phyloP scores from a whole-genome alignment of 1,140 invertebrate species.

The Parasteatoda tepidariorum region DNA sequence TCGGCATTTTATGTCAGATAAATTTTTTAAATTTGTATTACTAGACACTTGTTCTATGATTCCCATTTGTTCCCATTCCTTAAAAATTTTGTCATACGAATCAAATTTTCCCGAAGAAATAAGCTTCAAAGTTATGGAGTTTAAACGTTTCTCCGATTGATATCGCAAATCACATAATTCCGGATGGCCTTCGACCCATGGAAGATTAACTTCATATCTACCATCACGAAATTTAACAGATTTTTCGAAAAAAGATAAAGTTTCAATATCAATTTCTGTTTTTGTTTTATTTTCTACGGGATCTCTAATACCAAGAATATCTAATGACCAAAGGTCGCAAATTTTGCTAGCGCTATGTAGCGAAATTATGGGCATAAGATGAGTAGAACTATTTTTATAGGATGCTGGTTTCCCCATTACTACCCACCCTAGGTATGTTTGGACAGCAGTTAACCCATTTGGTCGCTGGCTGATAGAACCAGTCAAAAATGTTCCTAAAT shows the following conservation, averaged over 20 bases:
- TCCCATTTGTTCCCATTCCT: background rate
- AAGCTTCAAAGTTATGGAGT: background rate
- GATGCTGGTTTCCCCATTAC: background rate
- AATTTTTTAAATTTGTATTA: background rate
- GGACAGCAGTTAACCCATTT: background rate
- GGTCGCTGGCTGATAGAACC: background rate
- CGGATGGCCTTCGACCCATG: background rate
- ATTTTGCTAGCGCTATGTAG: background rate
- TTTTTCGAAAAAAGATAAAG: background rate
- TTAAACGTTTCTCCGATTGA: background rate
- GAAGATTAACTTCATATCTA: constrained; percentile 1
- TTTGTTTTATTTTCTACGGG: constrained; percentile 2
- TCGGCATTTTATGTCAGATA: background rate
- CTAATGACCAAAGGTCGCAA: constrained; percentile 2
- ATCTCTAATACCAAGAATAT: background rate
- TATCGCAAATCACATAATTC: background rate
- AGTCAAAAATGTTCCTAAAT: background rate
- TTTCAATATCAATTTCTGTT: background rate
- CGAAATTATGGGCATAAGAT: constrained; percentile 1
- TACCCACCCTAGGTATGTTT: background rate
- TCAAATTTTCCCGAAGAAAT: background rate
- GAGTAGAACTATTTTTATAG: background rate
- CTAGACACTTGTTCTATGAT: background rate
- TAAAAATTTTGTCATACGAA: constrained; percentile 6
- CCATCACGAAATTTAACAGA: background rate